Conservation (phyloP, 2,797 vertebrate genomes). For the Squalus acanthias region DNA sequence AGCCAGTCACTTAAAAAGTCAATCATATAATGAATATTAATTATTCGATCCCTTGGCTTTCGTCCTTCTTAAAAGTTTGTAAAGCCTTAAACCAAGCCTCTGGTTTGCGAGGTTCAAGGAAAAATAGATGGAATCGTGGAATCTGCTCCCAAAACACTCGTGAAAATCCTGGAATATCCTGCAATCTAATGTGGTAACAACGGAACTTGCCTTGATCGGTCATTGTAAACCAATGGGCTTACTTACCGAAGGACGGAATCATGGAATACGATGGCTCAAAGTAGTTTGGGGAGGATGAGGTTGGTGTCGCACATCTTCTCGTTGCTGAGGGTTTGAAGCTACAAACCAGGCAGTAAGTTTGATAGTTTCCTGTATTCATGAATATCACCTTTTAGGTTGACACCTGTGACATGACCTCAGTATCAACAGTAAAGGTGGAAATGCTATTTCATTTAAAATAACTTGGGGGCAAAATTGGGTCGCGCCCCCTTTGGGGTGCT, state of each 20-base stretch:
- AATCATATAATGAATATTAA: neutral
- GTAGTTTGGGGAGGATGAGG: neutral
- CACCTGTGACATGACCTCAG: neutral
- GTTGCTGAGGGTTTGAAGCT: neutral
- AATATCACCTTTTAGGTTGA: neutral
- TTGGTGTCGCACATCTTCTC: neutral
- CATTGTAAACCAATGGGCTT: neutral
- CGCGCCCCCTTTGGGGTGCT: no score
- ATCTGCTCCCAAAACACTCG: neutral
- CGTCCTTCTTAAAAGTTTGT: neutral
- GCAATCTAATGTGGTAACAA: neutral
- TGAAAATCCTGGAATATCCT: neutral
- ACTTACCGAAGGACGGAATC: neutral
- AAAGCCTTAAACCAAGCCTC: neutral
- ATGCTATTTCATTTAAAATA: neutral
- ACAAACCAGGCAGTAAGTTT: neutral
- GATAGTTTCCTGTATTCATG: neutral
- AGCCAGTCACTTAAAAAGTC: neutral
- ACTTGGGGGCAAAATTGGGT: neutral
- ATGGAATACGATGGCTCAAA: neutral
- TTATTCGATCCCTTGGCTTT: neutral
- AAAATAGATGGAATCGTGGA: neutral
- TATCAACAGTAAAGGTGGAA: neutral
- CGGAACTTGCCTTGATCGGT: neutral
- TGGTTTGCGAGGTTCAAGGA: neutral